Conservation (phyloP, 2,113 vertebrate genomes). For the Psilopogon haemacephalus region DNA sequence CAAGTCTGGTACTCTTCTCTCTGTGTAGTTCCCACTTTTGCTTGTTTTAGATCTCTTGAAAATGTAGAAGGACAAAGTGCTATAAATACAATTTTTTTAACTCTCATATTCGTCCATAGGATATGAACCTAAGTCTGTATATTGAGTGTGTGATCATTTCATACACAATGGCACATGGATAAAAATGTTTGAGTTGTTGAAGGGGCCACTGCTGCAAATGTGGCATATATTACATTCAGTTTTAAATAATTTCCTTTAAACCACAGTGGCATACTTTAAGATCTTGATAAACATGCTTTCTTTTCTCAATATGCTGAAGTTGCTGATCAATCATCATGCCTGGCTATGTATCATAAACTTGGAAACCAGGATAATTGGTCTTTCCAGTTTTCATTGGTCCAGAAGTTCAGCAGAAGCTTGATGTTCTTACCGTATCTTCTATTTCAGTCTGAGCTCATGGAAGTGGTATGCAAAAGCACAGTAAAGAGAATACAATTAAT, state of each 20-base stretch:
- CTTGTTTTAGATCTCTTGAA: not conserved
- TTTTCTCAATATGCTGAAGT: not conserved
- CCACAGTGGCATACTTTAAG: not conserved
- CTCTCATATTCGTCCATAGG: not conserved
- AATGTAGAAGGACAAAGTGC: not conserved
- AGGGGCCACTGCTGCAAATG: not conserved
- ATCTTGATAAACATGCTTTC: not conserved
- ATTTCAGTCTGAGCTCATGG: not conserved
- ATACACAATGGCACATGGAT: not conserved
- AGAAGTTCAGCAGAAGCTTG: not conserved
- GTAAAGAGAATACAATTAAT: not conserved
- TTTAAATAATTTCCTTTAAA: not conserved
- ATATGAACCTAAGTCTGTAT: not conserved
- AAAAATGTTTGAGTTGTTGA: not conserved
- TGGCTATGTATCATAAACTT: not conserved
- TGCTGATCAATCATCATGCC: not conserved
- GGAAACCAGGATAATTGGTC: not conserved
- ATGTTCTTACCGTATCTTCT: not conserved
- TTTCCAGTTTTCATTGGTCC: not conserved
- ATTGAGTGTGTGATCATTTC: not conserved
- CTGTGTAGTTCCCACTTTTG: not conserved
- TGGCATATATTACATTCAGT: not conserved
- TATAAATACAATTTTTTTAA: not conserved
- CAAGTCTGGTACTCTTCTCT: not conserved
- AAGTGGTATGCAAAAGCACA: not conserved